These are phyloP conservation scores for Cydia strobilella DNA, from an alignment of 1,140 invertebrate genomes.

Conservation along the genomic window DNA sequence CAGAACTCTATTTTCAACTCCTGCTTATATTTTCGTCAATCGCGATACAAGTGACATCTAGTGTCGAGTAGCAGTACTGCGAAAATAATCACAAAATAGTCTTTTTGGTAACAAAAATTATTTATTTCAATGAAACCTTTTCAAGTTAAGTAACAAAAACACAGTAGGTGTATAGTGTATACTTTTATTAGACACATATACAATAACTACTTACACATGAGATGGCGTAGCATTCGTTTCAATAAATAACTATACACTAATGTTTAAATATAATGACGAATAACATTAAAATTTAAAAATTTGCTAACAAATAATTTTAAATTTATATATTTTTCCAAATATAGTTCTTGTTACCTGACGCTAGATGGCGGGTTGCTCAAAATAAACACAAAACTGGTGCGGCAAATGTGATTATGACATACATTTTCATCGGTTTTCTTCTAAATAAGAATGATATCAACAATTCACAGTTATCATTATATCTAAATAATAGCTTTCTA, in stretches of 20 bases:
- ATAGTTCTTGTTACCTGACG: background rate
- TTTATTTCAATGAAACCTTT: no score
- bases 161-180: background rate
- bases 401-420: background rate
- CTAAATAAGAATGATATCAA: background rate
- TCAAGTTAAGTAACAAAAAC: background rate
- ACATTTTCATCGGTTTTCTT: background rate
- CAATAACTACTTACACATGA: background rate
- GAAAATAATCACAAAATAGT: no score
- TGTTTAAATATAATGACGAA: background rate
- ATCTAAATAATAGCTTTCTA: background rate
- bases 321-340: background rate
- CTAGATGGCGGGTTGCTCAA: constrained; percentile 1
- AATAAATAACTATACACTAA: background rate
- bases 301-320: background rate
- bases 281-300: background rate
- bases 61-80: no score
- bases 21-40: no score
- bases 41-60: no score
- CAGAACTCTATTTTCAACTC: no score
- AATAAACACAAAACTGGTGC: background rate
- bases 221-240: background rate
- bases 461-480: background rate
- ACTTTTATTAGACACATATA: constrained; percentile 1
- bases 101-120: no score